These are phyloP conservation scores for Drosophila atroscutellata DNA, from an alignment of 2,888 invertebrate species.

Conservation along the genomic window DNA sequence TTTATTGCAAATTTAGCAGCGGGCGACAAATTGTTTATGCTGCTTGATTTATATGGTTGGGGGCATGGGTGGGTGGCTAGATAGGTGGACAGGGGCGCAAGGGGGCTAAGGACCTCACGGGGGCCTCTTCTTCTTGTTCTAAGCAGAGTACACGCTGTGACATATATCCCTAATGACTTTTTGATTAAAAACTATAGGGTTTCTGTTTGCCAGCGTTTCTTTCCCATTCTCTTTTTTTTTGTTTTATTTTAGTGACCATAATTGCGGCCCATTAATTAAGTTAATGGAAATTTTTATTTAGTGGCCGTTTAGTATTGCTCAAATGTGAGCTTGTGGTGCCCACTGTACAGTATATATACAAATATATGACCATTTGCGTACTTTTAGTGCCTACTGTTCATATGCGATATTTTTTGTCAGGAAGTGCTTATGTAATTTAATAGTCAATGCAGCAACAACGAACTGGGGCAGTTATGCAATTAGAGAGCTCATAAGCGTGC, in stretches of 20 bases:
- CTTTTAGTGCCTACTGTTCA: constrained; percentile 56
- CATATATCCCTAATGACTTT: constrained; percentile 65
- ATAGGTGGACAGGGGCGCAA: neutral
- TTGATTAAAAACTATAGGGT: constrained; percentile 80
- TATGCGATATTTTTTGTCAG: constrained; percentile 48
- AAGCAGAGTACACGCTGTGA: constrained; percentile 64
- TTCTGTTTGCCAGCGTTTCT: constrained; percentile 45
- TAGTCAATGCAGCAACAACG: constrained; percentile 26
- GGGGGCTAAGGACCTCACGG: neutral
- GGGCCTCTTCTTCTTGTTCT: constrained; percentile 2
- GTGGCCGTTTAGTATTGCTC: constrained; percentile 39
- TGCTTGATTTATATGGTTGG: constrained; percentile 63
- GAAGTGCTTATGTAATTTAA: constrained; percentile 54
- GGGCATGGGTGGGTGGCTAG: neutral
- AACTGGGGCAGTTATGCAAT: constrained; percentile 49
- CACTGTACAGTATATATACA: neutral
- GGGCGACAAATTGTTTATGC: constrained; percentile 76
- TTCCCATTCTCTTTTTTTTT: neutral
- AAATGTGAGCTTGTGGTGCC: constrained; percentile 32
- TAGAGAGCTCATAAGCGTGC: constrained; percentile 16
- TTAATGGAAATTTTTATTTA: constrained; percentile 79
- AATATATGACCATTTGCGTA: constrained; percentile 18
- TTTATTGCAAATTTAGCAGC: constrained; percentile 75
- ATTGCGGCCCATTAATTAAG: constrained; percentile 74
- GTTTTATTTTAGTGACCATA: constrained; percentile 72